Percentiles rank a stretch among this genome's conserved stretches.
phyloP scores from a whole-genome alignment of 2,113 vertebrate genomes.

The Anolis carolinensis region DNA sequence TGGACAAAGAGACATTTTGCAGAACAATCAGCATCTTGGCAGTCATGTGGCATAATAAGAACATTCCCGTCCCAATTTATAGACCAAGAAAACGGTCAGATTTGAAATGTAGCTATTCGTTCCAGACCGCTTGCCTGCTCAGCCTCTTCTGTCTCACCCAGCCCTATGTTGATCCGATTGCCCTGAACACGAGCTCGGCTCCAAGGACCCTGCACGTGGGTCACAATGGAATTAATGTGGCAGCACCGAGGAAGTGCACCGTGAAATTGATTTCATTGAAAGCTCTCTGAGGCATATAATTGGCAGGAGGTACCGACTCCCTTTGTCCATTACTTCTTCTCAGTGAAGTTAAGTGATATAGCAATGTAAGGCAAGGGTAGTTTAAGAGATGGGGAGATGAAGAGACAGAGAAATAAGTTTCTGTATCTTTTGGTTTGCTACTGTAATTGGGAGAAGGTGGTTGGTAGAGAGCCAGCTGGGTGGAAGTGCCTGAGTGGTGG shows the following conservation, averaged over 20 bases:
- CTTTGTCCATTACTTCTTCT: not conserved
- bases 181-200: not conserved
- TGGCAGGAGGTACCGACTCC: not conserved
- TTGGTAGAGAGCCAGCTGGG: not conserved
- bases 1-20: not conserved
- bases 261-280: constrained; percentile 13
- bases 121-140: not conserved
- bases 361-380: not conserved
- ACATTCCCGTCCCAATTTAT: not conserved
- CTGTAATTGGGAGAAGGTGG: not conserved
- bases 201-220: not conserved
- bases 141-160: not conserved
- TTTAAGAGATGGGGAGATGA: not conserved
- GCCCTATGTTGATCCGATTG: not conserved
- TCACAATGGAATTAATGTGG: not conserved
- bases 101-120: fast-evolving
- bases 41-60: not conserved
- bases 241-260: not conserved
- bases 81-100: not conserved
- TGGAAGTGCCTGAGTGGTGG: not conserved
- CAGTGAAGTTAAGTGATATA: not conserved
- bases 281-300: not conserved
- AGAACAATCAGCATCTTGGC: not conserved
- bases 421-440: not conserved
- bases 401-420: not conserved